These are phyloP conservation scores for Heliconius cydno DNA, from an alignment of 2,888 invertebrate species.

Conservation along the genomic window DNA sequence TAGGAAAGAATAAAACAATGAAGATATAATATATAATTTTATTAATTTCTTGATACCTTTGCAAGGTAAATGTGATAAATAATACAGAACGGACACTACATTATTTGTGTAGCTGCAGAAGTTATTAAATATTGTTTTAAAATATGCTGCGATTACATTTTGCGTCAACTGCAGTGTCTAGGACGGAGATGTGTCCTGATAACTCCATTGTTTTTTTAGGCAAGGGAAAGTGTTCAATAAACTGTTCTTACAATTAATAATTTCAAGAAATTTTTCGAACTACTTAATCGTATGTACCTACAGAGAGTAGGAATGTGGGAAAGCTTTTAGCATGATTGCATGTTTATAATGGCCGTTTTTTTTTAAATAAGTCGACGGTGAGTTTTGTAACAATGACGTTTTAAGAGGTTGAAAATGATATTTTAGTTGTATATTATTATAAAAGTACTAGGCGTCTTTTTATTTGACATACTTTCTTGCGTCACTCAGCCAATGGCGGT, in stretches of 20 bases:
- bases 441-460: conserved; percentile 16
- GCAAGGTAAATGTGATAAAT: conserved; percentile 74
- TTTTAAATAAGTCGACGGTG: conserved; percentile 43
- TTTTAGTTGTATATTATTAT: conserved; percentile 17
- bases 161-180: conserved; percentile 61
- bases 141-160: conserved; percentile 56
- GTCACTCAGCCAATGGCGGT: background rate
- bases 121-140: conserved; percentile 51
- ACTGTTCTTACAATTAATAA: conserved; percentile 75
- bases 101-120: conserved; percentile 60
- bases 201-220: conserved; percentile 53
- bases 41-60: conserved; percentile 79
- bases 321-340: conserved; percentile 79
- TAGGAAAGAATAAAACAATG: conserved; percentile 33
- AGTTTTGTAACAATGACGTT: background rate
- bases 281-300: conserved; percentile 74
- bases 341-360: conserved; percentile 55
- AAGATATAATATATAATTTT: conserved; percentile 58
- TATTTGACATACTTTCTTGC: background rate
- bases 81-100: conserved; percentile 74
- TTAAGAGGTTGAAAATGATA: background rate
- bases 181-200: conserved; percentile 76
- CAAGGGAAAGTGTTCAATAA: conserved; percentile 72
- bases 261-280: conserved; percentile 73
- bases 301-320: conserved; percentile 64